Conservation (phyloP, 2,113 vertebrate species). For the Stigmatopora argus region DNA sequence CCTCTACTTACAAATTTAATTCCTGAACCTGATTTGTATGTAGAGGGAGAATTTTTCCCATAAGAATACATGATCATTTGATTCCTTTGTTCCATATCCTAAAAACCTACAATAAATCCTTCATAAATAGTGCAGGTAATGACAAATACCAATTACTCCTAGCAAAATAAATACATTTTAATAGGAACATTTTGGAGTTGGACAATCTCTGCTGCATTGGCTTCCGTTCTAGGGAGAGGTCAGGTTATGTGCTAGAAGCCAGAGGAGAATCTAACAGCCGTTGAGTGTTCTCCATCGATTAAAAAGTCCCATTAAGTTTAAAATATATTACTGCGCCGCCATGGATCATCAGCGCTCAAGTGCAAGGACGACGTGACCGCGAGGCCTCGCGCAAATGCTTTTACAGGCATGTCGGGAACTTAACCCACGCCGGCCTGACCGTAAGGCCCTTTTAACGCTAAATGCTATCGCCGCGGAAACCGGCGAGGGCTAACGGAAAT, state of each 20-base stretch:
- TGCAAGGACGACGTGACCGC: conserved; percentile 1
- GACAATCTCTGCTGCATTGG: neutral
- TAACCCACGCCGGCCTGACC: neutral
- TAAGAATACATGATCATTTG: too few species aligned
- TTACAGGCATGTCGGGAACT: neutral
- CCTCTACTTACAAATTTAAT: too few species aligned
- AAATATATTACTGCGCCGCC: neutral
- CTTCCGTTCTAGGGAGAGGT: neutral
- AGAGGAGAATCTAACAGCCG: neutral
- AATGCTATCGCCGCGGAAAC: conserved; percentile 36
- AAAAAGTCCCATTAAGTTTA: conserved; percentile 1
- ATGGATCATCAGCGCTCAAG: neutral
- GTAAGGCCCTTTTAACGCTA: conserved; percentile 21
- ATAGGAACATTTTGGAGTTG: too few species aligned
- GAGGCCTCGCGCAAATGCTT: neutral
- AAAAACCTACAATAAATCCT: too few species aligned
- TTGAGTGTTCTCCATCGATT: conserved; percentile 7
- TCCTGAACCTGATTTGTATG: too few species aligned
- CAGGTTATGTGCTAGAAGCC: neutral
- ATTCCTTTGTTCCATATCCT: too few species aligned
- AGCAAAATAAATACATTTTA: too few species aligned
- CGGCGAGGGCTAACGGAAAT: conserved; percentile 4
- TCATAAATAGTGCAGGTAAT: too few species aligned
- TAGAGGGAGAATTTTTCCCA: too few species aligned
- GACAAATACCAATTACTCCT: too few species aligned